These are phyloP conservation scores for Sinosuthora webbiana DNA, from an alignment of 2,113 vertebrate genomes.

Conservation along the genomic window DNA sequence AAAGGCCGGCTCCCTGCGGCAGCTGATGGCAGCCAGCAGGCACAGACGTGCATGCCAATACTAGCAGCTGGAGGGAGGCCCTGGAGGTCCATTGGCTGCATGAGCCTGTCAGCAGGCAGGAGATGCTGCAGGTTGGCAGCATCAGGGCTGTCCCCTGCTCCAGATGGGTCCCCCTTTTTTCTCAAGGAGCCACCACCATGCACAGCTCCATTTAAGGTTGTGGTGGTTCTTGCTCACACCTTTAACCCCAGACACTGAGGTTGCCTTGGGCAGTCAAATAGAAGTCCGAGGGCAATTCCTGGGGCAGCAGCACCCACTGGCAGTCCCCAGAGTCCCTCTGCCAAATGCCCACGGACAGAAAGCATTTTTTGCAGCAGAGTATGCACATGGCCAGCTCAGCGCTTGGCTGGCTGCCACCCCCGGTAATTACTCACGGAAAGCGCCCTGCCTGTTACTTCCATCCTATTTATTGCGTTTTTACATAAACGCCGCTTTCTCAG, in stretches of 20 bases:
- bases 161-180: not conserved
- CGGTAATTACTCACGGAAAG: constrained; percentile 33
- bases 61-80: not conserved
- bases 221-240: not conserved
- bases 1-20: not conserved
- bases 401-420: not conserved
- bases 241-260: accelerated
- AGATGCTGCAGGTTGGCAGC: not conserved
- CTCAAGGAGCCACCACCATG: accelerated
- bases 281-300: not conserved
- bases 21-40: not conserved
- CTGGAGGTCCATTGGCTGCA: not conserved
- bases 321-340: not conserved
- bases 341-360: not conserved
- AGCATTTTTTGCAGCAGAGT: not conserved
- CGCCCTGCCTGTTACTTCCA: constrained; percentile 58
- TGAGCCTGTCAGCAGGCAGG: not conserved
- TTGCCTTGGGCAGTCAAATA: not conserved
- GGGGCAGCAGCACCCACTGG: not conserved
- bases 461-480: constrained; percentile 54
- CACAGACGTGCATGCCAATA: accelerated
- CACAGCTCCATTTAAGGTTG: accelerated
- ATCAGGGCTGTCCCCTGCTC: not conserved
- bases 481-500: not conserved
- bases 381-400: not conserved